Evolutionary conservation across 2,113 vertebrate species (phyloP).

Genomic region (Camelus dromedarius): DNA sequence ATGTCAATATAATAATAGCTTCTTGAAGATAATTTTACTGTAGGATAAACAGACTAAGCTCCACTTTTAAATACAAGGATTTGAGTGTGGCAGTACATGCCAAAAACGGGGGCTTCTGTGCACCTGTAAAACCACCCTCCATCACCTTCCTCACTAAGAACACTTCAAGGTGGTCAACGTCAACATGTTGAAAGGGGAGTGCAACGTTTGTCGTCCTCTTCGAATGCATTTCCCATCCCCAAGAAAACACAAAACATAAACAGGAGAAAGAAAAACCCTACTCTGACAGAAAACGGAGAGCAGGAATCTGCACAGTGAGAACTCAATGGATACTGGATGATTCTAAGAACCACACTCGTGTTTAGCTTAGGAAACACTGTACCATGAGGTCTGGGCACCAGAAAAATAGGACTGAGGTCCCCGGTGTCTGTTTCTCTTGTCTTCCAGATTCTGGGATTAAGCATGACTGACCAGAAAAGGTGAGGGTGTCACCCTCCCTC

Average conservation of each 20-base stretch:
- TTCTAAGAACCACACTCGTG: neutral
- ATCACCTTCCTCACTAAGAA: neutral
- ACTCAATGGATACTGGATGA: neutral
- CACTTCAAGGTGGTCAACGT: neutral
- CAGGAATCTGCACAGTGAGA: neutral
- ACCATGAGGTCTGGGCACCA: neutral
- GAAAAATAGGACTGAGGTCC: neutral
- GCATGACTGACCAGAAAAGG: neutral
- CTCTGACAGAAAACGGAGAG: neutral
- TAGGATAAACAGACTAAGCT: constrained; percentile 72
- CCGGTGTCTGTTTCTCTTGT: neutral
- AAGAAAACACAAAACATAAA: neutral
- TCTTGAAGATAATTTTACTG: constrained; percentile 66
- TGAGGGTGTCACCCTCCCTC: neutral
- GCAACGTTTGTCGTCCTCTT: neutral
- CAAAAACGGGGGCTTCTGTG: constrained; percentile 48
- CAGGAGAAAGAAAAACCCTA: neutral
- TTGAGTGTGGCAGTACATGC: neutral
- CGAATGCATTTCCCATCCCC: neutral
- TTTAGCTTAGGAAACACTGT: neutral
- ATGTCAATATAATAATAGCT: constrained; percentile 65
- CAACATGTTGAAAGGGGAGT: neutral
- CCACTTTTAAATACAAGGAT: constrained; percentile 63
- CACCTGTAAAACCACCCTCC: neutral
- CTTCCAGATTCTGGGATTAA: neutral